phyloP scores from a whole-genome alignment of 2,113 vertebrate species.

The Elgaria multicarinata region DNA sequence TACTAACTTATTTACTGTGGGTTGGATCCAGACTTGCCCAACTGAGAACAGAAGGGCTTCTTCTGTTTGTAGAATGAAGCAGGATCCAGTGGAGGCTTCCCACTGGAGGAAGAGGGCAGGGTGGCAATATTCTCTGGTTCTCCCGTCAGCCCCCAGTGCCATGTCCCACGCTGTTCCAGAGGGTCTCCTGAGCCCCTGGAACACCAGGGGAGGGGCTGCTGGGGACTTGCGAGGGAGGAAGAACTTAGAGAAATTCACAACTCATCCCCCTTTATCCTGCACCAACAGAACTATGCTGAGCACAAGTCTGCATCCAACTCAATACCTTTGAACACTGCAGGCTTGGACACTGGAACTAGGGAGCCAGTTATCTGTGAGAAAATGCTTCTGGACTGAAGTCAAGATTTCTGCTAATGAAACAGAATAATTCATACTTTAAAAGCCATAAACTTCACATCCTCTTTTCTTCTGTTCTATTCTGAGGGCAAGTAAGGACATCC shows the following conservation, averaged over 20 bases:
- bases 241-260: not conserved
- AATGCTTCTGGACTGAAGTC: not conserved
- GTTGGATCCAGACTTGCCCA: too few relatives aligned
- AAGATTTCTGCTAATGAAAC: conserved; percentile 5
- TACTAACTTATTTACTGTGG: not conserved
- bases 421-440: not conserved
- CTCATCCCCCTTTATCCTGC: not conserved
- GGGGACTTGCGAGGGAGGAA: too few relatives aligned
- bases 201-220: too few relatives aligned
- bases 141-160: not conserved
- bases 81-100: not conserved
- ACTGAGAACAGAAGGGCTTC: too few relatives aligned
- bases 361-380: not conserved
- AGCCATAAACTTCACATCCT: not conserved
- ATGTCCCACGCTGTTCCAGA: not conserved
- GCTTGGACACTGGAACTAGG: not conserved
- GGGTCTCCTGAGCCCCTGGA: not conserved
- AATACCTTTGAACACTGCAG: not conserved
- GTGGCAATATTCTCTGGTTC: too few relatives aligned
- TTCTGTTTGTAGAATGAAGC: not conserved
- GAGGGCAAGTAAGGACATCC: not conserved
- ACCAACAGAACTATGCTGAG: not conserved
- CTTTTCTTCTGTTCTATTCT: not conserved
- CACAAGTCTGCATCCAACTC: too few relatives aligned
- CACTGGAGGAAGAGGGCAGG: not conserved